A percentile compares a stretch with the other conserved stretches of the same genome.
Conservation (phyloP, 53 echinoderm and acorn worm genomes). For the Crossaster papposus region DNA sequence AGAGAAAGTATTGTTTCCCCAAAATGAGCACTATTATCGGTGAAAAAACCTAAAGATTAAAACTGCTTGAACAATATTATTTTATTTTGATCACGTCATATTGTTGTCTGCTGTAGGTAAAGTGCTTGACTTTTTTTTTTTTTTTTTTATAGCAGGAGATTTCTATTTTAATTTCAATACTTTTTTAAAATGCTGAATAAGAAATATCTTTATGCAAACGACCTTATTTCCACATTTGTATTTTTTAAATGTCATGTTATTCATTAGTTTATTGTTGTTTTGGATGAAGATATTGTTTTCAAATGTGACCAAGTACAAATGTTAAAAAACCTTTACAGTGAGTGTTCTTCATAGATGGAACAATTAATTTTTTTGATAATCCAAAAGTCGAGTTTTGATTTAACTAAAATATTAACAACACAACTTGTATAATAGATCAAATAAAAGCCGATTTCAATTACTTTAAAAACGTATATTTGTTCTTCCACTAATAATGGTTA, state of each 20-base stretch:
- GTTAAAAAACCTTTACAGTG: neutral
- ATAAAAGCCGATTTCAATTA: neutral
- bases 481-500: too few relatives aligned
- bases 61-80: neutral
- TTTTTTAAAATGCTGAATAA: neutral
- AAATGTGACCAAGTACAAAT: neutral
- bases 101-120: neutral
- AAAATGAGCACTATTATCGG: too few relatives aligned
- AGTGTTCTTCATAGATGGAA: too few relatives aligned
- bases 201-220: neutral
- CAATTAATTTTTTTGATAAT: too few relatives aligned
- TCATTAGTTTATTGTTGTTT: neutral
- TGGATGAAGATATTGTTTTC: neutral
- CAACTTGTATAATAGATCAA: too few relatives aligned
- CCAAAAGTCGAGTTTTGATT: too few relatives aligned
- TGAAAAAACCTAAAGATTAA: neutral
- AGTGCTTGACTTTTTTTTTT: neutral
- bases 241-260: neutral
- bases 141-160: neutral
- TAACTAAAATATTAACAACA: too few relatives aligned
- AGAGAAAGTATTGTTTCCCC: neutral
- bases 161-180: neutral
- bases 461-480: neutral
- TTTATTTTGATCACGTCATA: neutral
- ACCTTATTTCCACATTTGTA: neutral